These are phyloP conservation scores for Pollenia amentaria DNA, from an alignment of 2,888 invertebrate genomes.

Conservation along the genomic window DNA sequence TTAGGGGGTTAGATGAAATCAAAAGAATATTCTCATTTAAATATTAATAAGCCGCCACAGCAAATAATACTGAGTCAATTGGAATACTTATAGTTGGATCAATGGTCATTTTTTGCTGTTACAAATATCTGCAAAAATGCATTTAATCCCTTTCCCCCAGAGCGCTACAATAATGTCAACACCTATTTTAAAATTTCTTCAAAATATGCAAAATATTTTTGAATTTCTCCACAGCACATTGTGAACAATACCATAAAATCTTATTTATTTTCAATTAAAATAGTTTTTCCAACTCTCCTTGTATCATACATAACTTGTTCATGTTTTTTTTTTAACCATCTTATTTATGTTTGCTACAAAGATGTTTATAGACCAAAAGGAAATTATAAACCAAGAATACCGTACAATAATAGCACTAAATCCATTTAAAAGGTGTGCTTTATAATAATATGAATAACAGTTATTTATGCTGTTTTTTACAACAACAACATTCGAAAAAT, in stretches of 20 bases:
- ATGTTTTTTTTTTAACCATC: slow-evolving; percentile 31
- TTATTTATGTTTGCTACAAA: background rate
- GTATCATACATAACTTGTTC: slow-evolving; percentile 37
- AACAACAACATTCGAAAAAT: slow-evolving; percentile 49
- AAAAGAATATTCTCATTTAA: no score
- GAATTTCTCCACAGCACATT: slow-evolving; percentile 1
- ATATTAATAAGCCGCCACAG: no score
- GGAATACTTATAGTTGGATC: no score
- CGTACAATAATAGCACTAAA: slow-evolving; percentile 21
- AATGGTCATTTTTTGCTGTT: no score
- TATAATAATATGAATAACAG: slow-evolving; percentile 64
- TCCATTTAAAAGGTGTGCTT: slow-evolving; percentile 68
- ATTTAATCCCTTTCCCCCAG: no score
- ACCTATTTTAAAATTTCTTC: slow-evolving; percentile 2
- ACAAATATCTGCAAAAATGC: no score
- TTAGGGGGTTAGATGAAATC: no score
- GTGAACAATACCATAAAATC: background rate
- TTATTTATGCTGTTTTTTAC: slow-evolving; percentile 40
- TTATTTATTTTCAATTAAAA: background rate
- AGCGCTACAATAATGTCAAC: background rate
- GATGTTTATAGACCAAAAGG: background rate
- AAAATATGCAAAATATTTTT: slow-evolving; percentile 14
- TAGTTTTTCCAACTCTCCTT: background rate
- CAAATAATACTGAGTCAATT: no score
- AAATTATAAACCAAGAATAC: slow-evolving; percentile 52